A percentile compares a stretch with the other conserved stretches of the same genome.
Conservation (phyloP, 2,113 vertebrate genomes). For the Toxostoma redivivum region DNA sequence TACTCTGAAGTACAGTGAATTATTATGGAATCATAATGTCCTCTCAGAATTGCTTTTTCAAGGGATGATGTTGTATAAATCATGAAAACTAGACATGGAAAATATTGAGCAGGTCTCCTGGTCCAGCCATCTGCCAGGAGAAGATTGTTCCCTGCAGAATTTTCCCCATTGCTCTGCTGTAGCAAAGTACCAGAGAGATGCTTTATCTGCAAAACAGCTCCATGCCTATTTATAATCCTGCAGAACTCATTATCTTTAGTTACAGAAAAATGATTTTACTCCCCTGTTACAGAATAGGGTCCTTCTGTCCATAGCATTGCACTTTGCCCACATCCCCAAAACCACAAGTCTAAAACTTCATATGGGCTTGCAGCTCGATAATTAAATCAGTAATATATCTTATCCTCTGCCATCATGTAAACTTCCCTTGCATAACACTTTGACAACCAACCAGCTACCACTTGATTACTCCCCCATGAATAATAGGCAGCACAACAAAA, state of each 20-base stretch:
- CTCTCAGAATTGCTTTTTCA: slow-evolving; percentile 24
- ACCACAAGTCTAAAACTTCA: not conserved
- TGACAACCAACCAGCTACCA: not conserved
- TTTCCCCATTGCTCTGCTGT: not conserved
- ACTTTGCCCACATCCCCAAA: not conserved
- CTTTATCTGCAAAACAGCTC: slow-evolving; percentile 31
- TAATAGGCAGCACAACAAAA: not conserved
- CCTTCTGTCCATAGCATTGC: not conserved
- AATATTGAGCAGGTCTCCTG: slow-evolving; percentile 5
- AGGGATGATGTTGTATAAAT: slow-evolving; percentile 12
- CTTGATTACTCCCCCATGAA: not conserved
- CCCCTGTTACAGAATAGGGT: not conserved
- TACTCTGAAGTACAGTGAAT: not conserved
- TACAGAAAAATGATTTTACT: not conserved
- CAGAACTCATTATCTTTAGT: slow-evolving; percentile 26
- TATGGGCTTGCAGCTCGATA: not conserved
- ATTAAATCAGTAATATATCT: not conserved
- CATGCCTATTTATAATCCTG: not conserved
- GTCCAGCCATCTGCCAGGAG: slow-evolving; percentile 13
- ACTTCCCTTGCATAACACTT: not conserved
- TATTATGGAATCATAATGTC: not conserved
- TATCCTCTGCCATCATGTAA: not conserved
- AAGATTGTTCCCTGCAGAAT: slow-evolving; percentile 50
- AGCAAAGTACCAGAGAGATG: not conserved
- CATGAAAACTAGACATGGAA: slow-evolving; percentile 38